Percentiles rank a stretch among this genome's conserved stretches.
These are phyloP conservation scores for Panopea generosa DNA, from an alignment of 2,888 invertebrate species.

Conservation along the genomic window DNA sequence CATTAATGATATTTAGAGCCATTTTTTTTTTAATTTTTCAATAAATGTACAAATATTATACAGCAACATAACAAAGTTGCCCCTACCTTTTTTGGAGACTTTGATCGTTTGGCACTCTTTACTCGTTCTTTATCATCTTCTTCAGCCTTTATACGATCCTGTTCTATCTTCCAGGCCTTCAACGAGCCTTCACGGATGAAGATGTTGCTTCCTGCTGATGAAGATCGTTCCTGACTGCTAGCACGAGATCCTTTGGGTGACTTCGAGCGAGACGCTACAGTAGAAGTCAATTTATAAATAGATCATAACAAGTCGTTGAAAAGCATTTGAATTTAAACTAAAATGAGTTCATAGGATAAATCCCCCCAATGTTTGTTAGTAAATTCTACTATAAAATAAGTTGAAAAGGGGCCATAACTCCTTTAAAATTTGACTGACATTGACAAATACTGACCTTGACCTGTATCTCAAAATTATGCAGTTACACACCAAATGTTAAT, in stretches of 20 bases:
- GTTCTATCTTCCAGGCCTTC: slow-evolving; percentile 82
- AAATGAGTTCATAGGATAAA: no score
- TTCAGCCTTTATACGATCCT: slow-evolving; percentile 78
- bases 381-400: no score
- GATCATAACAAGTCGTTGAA: neutral
- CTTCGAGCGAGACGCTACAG: slow-evolving; percentile 66
- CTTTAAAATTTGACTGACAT: no score
- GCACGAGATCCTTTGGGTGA: slow-evolving; percentile 76
- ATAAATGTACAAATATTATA: no score
- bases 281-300: slow-evolving; percentile 2
- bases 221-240: slow-evolving; percentile 73
- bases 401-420: no score
- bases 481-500: no score
- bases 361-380: no score
- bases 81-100: slow-evolving; percentile 79
- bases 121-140: slow-evolving; percentile 82
- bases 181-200: slow-evolving; percentile 81
- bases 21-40: no score
- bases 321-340: no score
- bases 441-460: no score
- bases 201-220: slow-evolving; percentile 64
- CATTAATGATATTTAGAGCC: no score
- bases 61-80: neutral
- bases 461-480: no score
- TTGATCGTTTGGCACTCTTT: slow-evolving; percentile 75